A percentile compares a stretch with the other conserved stretches of the same genome.
phyloP scores from a whole-genome alignment of 2,888 invertebrate species.

The Tetropium fuscum region DNA sequence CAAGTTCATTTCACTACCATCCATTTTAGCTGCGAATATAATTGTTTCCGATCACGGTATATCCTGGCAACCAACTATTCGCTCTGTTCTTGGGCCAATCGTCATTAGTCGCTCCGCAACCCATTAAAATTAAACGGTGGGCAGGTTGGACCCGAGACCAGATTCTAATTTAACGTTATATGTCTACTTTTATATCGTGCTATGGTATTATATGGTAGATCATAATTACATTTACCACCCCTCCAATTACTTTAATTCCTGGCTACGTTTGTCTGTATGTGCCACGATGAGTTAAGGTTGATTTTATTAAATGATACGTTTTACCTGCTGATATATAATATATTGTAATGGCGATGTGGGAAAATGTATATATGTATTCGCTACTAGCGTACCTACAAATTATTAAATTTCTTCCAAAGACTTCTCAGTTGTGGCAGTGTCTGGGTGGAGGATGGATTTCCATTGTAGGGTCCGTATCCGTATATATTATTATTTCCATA shows the following conservation, averaged over 20 bases:
- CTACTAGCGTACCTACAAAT: too few species aligned
- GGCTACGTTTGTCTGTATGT: conserved; percentile 24
- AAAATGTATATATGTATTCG: too few species aligned
- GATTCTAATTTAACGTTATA: conserved; percentile 37
- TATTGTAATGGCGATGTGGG: neutral
- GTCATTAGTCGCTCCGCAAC: conserved; percentile 57
- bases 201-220: conserved; percentile 33
- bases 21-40: conserved; percentile 67
- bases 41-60: conserved; percentile 63
- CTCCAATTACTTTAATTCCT: conserved; percentile 43
- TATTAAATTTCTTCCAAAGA: too few species aligned
- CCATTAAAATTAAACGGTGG: conserved; percentile 55
- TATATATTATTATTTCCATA: too few species aligned
- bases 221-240: conserved; percentile 37
- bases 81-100: conserved; percentile 59
- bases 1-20: conserved; percentile 29
- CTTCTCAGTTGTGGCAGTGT: too few species aligned
- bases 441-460: too few species aligned
- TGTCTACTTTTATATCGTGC: conserved; percentile 31
- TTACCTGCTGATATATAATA: conserved; percentile 15
- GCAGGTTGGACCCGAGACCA: conserved; percentile 41
- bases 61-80: conserved; percentile 58
- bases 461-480: too few species aligned
- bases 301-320: conserved; percentile 30
- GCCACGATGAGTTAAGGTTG: conserved; percentile 25